phyloP scores from a whole-genome alignment of 92 coral and sea anemone species.

The Phymanthus crucifer region DNA sequence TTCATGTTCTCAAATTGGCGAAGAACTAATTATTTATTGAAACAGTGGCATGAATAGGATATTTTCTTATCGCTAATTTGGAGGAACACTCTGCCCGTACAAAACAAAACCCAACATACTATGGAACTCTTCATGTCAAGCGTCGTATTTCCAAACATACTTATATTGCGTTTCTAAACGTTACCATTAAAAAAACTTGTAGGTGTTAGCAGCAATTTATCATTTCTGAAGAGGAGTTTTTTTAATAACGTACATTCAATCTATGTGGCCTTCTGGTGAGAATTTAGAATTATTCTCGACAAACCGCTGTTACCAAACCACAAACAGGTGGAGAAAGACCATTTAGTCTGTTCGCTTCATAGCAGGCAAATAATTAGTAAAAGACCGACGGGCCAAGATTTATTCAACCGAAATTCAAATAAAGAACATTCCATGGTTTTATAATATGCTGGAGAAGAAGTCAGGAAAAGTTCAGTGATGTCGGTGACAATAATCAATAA shows the following conservation, averaged over 20 bases:
- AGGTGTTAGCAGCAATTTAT: background rate
- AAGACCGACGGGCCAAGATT: background rate
- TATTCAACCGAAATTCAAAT: background rate
- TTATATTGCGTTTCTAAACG: background rate
- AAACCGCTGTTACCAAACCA: background rate
- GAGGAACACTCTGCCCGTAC: background rate
- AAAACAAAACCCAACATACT: background rate
- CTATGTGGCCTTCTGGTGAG: conserved; percentile 2
- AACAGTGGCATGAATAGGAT: background rate
- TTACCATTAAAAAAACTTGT: background rate
- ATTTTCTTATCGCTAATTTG: background rate
- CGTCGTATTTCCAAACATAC: background rate
- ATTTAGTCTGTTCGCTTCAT: conserved; percentile 4
- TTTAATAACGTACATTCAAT: background rate
- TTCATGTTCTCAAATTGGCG: background rate
- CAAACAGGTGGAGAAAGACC: background rate
- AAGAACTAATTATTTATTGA: conserved; percentile 1
- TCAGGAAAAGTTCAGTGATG: background rate
- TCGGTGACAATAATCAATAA: background rate
- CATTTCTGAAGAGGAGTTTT: conserved; percentile 6
- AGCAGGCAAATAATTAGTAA: background rate
- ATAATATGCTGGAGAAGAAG: background rate
- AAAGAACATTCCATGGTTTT: conserved; percentile 6
- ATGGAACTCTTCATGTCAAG: background rate
- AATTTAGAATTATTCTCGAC: background rate